These are phyloP conservation scores for Neuroterus valhalla DNA, from an alignment of 1,140 invertebrate species.

Conservation along the genomic window DNA sequence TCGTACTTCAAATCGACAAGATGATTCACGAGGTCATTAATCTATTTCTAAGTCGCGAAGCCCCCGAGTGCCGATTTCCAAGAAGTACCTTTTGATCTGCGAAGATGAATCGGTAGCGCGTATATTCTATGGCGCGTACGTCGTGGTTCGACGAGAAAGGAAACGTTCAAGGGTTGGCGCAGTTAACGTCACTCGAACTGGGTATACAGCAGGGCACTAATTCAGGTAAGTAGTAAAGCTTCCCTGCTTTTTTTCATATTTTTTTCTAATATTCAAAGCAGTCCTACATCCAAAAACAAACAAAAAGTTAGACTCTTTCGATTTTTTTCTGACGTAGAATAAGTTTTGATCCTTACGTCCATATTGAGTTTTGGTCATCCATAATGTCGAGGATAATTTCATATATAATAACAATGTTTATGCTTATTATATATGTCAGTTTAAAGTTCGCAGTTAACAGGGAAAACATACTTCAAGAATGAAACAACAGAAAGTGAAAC, in stretches of 20 bases:
- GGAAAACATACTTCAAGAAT: too few species aligned
- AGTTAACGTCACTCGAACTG: constrained; percentile 15
- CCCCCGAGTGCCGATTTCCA: constrained; percentile 59
- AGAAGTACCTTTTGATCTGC: constrained; percentile 66
- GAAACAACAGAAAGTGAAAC: too few species aligned
- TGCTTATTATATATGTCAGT: too few species aligned
- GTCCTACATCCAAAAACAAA: neutral
- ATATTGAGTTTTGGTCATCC: too few species aligned
- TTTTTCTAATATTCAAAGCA: neutral
- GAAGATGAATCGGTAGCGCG: constrained; percentile 61
- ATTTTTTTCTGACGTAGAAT: neutral
- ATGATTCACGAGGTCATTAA: constrained; percentile 67
- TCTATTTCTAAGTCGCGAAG: constrained; percentile 62
- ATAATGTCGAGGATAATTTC: too few species aligned
- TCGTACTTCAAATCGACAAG: constrained; percentile 60
- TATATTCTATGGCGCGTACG: constrained; percentile 41
- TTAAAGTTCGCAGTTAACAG: too few species aligned
- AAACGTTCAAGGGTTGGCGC: neutral
- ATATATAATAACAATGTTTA: too few species aligned
- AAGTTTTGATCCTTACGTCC: neutral
- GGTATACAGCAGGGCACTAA: neutral
- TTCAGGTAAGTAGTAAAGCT: neutral
- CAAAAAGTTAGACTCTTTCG: neutral
- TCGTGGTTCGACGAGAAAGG: constrained; percentile 47
- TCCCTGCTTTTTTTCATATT: neutral